Base-by-base conservation (phyloP, 1,140 invertebrate species). In the Tachypleus tridentatus region DNA sequence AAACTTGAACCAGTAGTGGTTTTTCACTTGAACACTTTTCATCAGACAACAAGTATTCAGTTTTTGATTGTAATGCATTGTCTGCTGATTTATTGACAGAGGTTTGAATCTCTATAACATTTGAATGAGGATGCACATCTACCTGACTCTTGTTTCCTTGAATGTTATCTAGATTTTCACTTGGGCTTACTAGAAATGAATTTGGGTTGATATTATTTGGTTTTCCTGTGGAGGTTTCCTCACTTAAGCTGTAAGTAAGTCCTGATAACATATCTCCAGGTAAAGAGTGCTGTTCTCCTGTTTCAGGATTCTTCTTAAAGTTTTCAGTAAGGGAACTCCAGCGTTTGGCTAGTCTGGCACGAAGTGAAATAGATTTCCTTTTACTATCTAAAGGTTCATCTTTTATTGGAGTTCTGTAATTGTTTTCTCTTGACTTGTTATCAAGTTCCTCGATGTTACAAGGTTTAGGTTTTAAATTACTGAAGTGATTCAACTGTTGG, bases 261-360 rank as follows among this genome's bases (percentile, higher is more conserved):
- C 61, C 47, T 59, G 51, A 49, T 11, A 51, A 8, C 49, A 2
- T 29, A 50, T 50, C 49, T 63, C 29, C 51, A 47, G 5, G 48
- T 10, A 51, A 47, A 49, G 58, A 3, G 54, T 62, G 58, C 49
- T 10, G 48, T 5, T 67, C 60, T 47, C 60, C 8, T 49, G 50
- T 11, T n/a, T 67, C 66, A 4, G 49, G n/a, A 29, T 9, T 9
- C 29, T 62, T 64, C 6, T 69, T 70, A 8, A 69, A 53, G 29
- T 70, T 70, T 61, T 69, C 69, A 4, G 69, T 69, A 8, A 70
- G 51, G 10, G 67, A 69, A 11, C 63, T 62, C 8, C 68, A 57
- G 57, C 61, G 58, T 11, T 66, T 68, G n/a, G 69, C 68, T 9
- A 70, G 53, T 54, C 63, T 58, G 9, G 69, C 64, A 58, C 67